These are phyloP conservation scores for Drosophila obscura DNA, from an alignment of 1,140 invertebrate species.

Conservation along the genomic window DNA sequence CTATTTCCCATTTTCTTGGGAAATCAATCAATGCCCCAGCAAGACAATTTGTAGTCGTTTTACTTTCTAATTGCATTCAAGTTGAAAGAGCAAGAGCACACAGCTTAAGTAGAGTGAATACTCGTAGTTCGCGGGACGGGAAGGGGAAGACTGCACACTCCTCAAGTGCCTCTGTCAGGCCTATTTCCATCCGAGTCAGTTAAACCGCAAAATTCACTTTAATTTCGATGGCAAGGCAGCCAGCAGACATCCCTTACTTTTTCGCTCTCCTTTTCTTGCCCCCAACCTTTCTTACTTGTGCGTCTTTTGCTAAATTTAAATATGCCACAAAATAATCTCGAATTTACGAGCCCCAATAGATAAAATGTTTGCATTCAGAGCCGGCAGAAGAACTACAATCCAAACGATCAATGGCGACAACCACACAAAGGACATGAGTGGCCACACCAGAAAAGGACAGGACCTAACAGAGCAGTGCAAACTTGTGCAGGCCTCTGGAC, in stretches of 20 bases:
- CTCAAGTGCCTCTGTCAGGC: conserved; percentile 57
- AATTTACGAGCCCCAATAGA: conserved; percentile 76
- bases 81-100: conserved; percentile 61
- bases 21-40: conserved; percentile 76
- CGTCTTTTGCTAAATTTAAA: conserved; percentile 67
- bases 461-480: not conserved
- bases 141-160: conserved; percentile 1
- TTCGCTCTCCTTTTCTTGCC: not conserved
- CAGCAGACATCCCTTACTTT: conserved; percentile 16
- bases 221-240: conserved; percentile 39
- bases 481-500: conserved; percentile 30
- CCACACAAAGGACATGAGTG: conserved; percentile 2
- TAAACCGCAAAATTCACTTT: conserved; percentile 64
- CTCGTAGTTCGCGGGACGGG: not conserved
- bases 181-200: conserved; percentile 52
- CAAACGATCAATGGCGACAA: conserved; percentile 23
- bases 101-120: conserved; percentile 7
- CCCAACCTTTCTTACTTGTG: not conserved
- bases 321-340: conserved; percentile 72
- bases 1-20: conserved; percentile 54
- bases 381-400: conserved; percentile 55
- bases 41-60: conserved; percentile 76
- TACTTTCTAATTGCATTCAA: conserved; percentile 77
- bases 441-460: not conserved
- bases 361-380: conserved; percentile 77